Percentiles rank a stretch among this genome's conserved stretches.
Evolutionary conservation across 92 coral and sea anemone genomes (phyloP).

Genomic region (Epizoanthus rinbou): DNA sequence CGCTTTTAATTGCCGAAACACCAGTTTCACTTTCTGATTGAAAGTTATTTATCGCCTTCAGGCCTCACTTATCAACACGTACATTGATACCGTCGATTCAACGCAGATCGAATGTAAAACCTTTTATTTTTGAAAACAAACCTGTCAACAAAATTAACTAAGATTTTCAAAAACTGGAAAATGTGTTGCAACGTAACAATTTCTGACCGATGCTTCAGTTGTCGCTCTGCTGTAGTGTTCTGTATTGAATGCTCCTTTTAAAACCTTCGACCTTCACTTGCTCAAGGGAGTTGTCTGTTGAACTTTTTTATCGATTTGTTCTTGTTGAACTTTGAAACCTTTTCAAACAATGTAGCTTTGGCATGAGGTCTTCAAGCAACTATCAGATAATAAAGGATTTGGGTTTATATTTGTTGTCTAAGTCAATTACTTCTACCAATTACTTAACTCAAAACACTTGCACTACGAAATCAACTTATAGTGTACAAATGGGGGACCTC

Average conservation of each 20-base stretch:
- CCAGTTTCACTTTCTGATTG: not conserved
- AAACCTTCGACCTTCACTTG: not conserved
- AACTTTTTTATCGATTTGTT: not conserved
- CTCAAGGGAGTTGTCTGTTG: not conserved
- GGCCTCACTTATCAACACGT: not conserved
- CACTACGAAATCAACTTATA: too few relatives aligned
- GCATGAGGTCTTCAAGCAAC: not conserved
- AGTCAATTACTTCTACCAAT: not conserved
- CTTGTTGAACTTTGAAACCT: not conserved
- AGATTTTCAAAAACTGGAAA: constrained; percentile 14
- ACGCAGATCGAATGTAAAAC: constrained; percentile 18
- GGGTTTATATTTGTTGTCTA: not conserved
- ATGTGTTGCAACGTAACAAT: not conserved
- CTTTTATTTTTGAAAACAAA: not conserved
- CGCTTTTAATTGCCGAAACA: not conserved
- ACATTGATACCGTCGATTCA: constrained; percentile 5
- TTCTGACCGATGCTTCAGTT: too few relatives aligned
- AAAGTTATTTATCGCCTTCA: not conserved
- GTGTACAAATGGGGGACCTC: not conserved
- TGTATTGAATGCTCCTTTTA: too few relatives aligned
- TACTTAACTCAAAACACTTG: not conserved
- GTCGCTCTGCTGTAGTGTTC: too few relatives aligned
- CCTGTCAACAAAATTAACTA: constrained; percentile 14
- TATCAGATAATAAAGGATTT: not conserved
- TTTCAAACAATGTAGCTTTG: constrained; percentile 2